Percentiles rank a stretch among this genome's conserved stretches.
phyloP scores from a whole-genome alignment of 2,888 invertebrate genomes.

The Dryocosmus kuriphilus region DNA sequence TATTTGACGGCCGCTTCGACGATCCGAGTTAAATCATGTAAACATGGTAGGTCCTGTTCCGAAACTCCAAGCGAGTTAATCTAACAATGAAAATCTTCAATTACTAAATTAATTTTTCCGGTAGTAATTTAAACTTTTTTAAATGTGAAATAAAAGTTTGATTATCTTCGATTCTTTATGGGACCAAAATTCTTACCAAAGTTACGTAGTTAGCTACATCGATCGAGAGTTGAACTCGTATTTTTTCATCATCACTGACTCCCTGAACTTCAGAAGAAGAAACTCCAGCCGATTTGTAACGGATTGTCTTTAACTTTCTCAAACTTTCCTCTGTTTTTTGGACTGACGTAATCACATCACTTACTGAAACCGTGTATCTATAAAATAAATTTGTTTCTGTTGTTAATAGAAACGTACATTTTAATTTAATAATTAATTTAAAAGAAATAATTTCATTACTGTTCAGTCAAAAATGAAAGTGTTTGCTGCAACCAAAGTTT shows the following conservation, averaged over 20 bases:
- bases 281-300: slow-evolving; percentile 80
- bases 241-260: slow-evolving; percentile 95
- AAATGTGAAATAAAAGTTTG: too few species aligned
- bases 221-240: slow-evolving; percentile 91
- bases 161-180: background rate
- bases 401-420: slow-evolving; percentile 5
- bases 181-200: slow-evolving; percentile 76
- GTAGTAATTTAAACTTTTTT: background rate
- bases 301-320: slow-evolving; percentile 90
- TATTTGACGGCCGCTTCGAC: slow-evolving; percentile 82
- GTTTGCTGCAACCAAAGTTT: slow-evolving; percentile 76
- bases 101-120: slow-evolving; percentile 4
- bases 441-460: slow-evolving; percentile 74
- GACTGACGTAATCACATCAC: slow-evolving; percentile 94
- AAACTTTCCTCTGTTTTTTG: slow-evolving; percentile 97
- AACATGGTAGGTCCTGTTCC: slow-evolving; percentile 81
- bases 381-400: slow-evolving; percentile 45
- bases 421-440: slow-evolving; percentile 46
- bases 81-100: slow-evolving; percentile 66
- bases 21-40: slow-evolving; percentile 81
- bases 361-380: slow-evolving; percentile 86
- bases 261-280: slow-evolving; percentile 80
- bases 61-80: slow-evolving; percentile 80
- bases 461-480: slow-evolving; percentile 77
- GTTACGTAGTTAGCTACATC: slow-evolving; percentile 89